Evolutionary conservation across 2,113 vertebrate genomes (phyloP).

Genomic region (Embiotoca jacksoni): DNA sequence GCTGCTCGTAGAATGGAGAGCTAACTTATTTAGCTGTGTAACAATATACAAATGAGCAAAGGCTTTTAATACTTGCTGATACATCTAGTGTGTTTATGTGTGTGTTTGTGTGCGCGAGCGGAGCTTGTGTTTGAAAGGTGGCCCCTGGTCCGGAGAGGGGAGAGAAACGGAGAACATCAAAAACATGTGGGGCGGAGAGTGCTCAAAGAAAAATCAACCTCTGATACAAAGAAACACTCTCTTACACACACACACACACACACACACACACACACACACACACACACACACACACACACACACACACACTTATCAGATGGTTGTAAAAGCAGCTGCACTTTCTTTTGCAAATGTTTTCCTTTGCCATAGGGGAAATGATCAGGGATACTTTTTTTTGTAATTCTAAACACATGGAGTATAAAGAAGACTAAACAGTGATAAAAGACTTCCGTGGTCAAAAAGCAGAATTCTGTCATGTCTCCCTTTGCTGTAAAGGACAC

Average conservation of each 20-base stretch:
- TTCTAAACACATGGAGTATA: slow-evolving; percentile 57
- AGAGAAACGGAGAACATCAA: slow-evolving; percentile 77
- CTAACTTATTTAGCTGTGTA: slow-evolving; percentile 43
- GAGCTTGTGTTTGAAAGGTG: slow-evolving; percentile 61
- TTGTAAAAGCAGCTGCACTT: slow-evolving; percentile 66
- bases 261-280: slow-evolving; percentile 9
- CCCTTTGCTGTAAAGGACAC: slow-evolving; percentile 59
- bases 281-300: slow-evolving; percentile 10
- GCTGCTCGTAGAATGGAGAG: slow-evolving; percentile 50
- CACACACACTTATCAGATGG: slow-evolving; percentile 17
- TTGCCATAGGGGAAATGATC: slow-evolving; percentile 60
- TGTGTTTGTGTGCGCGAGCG: slow-evolving; percentile 28
- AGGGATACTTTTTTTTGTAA: slow-evolving; percentile 49
- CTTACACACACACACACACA: slow-evolving; percentile 11
- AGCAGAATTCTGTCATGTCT: slow-evolving; percentile 53
- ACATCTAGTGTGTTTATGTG: slow-evolving; percentile 6
- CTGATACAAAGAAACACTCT: slow-evolving; percentile 40
- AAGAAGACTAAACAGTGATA: slow-evolving; percentile 53
- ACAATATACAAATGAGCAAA: slow-evolving; percentile 52
- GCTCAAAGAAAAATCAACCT: slow-evolving; percentile 70
- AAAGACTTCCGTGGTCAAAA: slow-evolving; percentile 50
- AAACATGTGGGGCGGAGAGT: slow-evolving; percentile 78
- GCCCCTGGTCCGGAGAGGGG: slow-evolving; percentile 65
- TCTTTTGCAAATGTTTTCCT: slow-evolving; percentile 54
- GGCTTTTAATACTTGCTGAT: slow-evolving; percentile 43